Percentiles rank a stretch among this genome's conserved stretches.
These are phyloP conservation scores for Heliconius ismenius DNA, from an alignment of 2,888 invertebrate genomes.

Conservation along the genomic window DNA sequence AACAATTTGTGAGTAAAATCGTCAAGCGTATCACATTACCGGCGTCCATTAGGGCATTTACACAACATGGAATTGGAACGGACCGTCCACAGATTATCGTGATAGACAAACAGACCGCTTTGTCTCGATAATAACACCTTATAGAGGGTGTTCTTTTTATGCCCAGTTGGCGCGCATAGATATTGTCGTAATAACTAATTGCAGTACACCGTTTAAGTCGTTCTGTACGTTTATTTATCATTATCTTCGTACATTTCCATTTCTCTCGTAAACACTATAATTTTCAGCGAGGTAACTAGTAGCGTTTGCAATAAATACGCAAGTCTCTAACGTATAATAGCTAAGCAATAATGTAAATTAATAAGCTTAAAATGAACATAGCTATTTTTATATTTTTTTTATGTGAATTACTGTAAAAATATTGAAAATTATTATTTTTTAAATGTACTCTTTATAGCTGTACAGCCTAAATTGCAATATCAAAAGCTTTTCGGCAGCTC, in stretches of 20 bases:
- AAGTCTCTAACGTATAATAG: background rate
- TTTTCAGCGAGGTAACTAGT: background rate
- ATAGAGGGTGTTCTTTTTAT: slow-evolving; percentile 60
- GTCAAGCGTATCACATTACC: slow-evolving; percentile 83
- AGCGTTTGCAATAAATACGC: background rate
- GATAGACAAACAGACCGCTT: slow-evolving; percentile 78
- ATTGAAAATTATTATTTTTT: background rate
- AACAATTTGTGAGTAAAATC: slow-evolving; percentile 82
- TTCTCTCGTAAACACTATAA: slow-evolving; percentile 3
- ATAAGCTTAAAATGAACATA: background rate
- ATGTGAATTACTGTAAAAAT: background rate
- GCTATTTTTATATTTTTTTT: too few relatives aligned
- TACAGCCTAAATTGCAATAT: slow-evolving; percentile 19
- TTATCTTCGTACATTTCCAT: background rate
- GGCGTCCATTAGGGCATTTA: slow-evolving; percentile 80
- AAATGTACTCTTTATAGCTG: background rate
- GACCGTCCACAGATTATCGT: slow-evolving; percentile 80
- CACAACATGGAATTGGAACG: slow-evolving; percentile 81
- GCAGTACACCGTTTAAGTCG: slow-evolving; percentile 31
- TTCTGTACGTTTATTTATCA: slow-evolving; percentile 25
- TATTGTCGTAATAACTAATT: slow-evolving; percentile 50
- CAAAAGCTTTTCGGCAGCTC: slow-evolving; percentile 65
- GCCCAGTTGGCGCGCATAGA: slow-evolving; percentile 45
- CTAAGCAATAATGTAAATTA: background rate
- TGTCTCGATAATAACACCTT: slow-evolving; percentile 77